These are phyloP conservation scores for Microctonus aethiopoides DNA, from an alignment of 2,888 invertebrate genomes.

Conservation along the genomic window DNA sequence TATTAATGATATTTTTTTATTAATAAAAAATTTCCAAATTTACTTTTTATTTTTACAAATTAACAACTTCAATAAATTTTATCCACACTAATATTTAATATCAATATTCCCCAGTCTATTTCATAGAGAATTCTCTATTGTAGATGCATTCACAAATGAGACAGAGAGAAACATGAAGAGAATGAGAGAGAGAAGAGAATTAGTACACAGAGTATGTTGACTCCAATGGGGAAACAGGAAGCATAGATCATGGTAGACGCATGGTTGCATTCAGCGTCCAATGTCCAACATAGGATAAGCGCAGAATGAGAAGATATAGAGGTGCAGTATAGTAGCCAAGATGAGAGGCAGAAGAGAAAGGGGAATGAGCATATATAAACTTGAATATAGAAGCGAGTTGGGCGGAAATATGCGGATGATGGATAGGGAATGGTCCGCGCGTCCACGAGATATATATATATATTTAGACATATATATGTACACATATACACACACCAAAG, in stretches of 20 bases:
- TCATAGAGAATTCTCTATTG: neutral
- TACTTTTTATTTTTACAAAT: no score
- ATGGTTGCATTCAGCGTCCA: constrained; percentile 61
- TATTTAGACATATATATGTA: no score
- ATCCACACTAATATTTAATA: no score
- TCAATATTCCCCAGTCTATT: neutral
- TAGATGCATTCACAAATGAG: neutral
- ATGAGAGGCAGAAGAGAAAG: constrained; percentile 31
- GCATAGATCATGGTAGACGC: constrained; percentile 67
- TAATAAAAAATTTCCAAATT: no score
- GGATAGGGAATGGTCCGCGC: constrained; percentile 64
- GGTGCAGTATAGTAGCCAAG: constrained; percentile 21
- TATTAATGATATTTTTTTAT: no score
- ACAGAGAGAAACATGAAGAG: constrained; percentile 41
- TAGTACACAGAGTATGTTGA: neutral
- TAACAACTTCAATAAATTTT: no score
- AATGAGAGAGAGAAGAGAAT: constrained; percentile 66
- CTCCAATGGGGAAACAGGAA: constrained; percentile 64
- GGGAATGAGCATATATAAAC: constrained; percentile 17
- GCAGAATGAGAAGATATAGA: constrained; percentile 31
- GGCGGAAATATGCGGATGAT: constrained; percentile 65
- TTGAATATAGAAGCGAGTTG: constrained; percentile 30
- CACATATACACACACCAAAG: no score
- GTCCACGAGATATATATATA: constrained; percentile 23
- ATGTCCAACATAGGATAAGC: constrained; percentile 36